Evolutionary conservation across 2,888 invertebrate species (phyloP), one percentile per base, ranked within the genome.

Genomic region (Autographa pulchrina): DNA sequence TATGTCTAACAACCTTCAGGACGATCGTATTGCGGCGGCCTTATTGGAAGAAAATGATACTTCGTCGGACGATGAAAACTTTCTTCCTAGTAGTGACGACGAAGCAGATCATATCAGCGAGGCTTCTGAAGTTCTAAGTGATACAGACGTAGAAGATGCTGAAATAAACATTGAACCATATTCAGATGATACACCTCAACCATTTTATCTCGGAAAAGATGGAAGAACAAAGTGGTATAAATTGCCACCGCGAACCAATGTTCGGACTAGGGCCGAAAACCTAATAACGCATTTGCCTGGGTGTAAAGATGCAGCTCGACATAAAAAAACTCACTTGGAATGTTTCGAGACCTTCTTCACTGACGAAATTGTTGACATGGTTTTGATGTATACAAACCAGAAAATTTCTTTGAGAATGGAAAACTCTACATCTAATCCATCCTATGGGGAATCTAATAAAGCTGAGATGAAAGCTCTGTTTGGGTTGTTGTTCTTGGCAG

Each of bases 41-140:
- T 62, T 52, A 25, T 63, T 56, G 58, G 20, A 65, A 65, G 65
- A 65, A 65, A 65, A 35, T 65, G 56, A 16, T 56, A 31, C 58
- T 43, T 65, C 38, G 43, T 65, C 65, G 38, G 65, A 65, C 20
- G 65, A 65, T 65, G 65, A 65, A 35, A 58, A 58, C 38, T 65
- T 65, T 35, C 38, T 58, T 25, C 65, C 56, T 58, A 56, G 65
- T 35, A 58, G 65, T 65, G 65, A 65, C 65, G 35, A 66, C 48
- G 48, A 66, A 41, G 31, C 59, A 5, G 60, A 66, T 66, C 66
- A 66, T 58, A 65, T 65, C 41, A 59, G 60, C 48, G 66, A 66
- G 25, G 66, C 66, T 58, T 59, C 59, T 59, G 60, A 59, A 59
- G 18, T 59, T 48, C 16, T 6, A 2, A 66, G 48, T 66, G 60